phyloP scores from a whole-genome alignment of 2,888 invertebrate genomes.

The Ochropleura plecta region DNA sequence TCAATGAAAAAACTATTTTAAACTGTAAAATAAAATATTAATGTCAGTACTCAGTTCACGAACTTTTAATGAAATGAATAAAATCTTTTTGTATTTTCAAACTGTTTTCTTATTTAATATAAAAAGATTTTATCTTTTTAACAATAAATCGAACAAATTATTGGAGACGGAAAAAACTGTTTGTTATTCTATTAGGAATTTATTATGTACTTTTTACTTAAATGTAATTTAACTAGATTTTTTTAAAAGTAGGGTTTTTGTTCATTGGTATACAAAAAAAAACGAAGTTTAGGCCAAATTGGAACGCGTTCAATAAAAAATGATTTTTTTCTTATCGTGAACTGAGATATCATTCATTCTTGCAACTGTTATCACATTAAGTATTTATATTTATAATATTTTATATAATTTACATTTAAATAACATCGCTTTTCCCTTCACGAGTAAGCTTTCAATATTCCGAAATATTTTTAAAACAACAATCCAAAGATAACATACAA shows the following conservation, averaged over 20 bases:
- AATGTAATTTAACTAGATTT: slow-evolving; percentile 9
- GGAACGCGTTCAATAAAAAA: slow-evolving; percentile 8
- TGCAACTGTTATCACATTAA: slow-evolving; percentile 72
- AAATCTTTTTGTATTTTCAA: slow-evolving; percentile 10
- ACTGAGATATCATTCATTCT: slow-evolving; percentile 43
- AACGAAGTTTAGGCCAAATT: slow-evolving; percentile 44
- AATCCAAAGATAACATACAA: slow-evolving; percentile 59
- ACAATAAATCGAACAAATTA: not conserved
- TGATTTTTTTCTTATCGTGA: slow-evolving; percentile 31
- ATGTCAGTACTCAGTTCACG: slow-evolving; percentile 56
- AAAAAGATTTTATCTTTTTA: slow-evolving; percentile 20
- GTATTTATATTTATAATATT: slow-evolving; percentile 58
- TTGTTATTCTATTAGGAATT: slow-evolving; percentile 22
- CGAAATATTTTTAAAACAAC: slow-evolving; percentile 61
- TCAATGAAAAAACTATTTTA: slow-evolving; percentile 27
- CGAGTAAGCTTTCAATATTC: slow-evolving; percentile 58
- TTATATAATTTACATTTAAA: slow-evolving; percentile 75
- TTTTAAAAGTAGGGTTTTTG: not conserved
- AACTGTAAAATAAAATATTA: slow-evolving; percentile 43
- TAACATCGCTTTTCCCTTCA: slow-evolving; percentile 69
- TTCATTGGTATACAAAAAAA: not conserved
- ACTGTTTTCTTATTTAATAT: slow-evolving; percentile 1
- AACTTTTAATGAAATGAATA: slow-evolving; percentile 17
- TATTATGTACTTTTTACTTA: not conserved
- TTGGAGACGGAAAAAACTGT: not conserved